Evolutionary conservation across 2,888 invertebrate genomes (phyloP), one percentile per base, ranked within the genome.

Genomic region (Pollenia amentaria): DNA sequence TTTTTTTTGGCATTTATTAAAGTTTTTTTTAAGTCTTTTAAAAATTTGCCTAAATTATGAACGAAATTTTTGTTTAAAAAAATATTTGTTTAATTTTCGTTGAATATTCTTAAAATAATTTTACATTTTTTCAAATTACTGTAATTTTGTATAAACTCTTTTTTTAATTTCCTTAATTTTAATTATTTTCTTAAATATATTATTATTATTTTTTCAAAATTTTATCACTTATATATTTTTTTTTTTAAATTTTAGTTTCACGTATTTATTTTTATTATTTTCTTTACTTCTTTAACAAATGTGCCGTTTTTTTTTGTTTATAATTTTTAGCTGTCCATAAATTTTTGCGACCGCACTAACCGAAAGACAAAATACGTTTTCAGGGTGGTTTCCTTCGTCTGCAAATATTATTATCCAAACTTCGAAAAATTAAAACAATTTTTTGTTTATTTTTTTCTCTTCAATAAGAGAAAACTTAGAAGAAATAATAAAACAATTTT

Each of bases 331-430:
- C 64, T 53, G 57, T 6, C 3, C 38, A 21, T 38, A 12, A 79
- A 72, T 65, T 81, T 76, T 79, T 89, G 88, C 91, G 91, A 92
- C 93, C 92, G 91, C 90, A 91, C 90, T 91, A 92, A 90, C 91
- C 92, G 92, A 93, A 89, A 90, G 92, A 90, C 90, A 89, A 90
- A 93, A 90, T 91, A 90, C 91, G 91, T 92, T 92, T 92, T 87
- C 75, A 65, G 90, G 89, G 92, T 92, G 92, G 92, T 90, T 91
- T 89, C 90, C 89, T 90, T 90, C 89, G 85, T 53, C 79, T 87
- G 75, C 78, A 83, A 87, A 76, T 84, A 75, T 84, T 84, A 73
- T 81, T 84, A 84, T 78, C 75, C 75, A 73, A 83, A 82, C n/a
- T 88, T 79, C 88, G 84, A 84, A 84, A 80, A 64, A 81, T 42